phyloP scores from a whole-genome alignment of 2,797 vertebrate species.

The Rhabdomys pumilio region DNA sequence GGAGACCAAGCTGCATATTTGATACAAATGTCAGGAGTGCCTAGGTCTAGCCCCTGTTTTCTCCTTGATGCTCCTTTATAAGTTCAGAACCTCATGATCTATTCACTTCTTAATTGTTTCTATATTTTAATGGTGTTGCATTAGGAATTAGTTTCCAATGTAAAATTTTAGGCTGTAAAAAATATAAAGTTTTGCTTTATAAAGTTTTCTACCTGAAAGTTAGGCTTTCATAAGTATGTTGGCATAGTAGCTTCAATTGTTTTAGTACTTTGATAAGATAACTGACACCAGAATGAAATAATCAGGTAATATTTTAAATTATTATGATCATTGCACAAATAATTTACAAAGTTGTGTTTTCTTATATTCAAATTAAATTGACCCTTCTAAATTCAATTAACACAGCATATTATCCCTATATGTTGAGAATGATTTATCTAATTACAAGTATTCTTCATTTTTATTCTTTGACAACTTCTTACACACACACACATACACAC shows the following conservation, averaged over 20 bases:
- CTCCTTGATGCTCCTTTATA: background rate
- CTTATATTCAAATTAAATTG: constrained; percentile 22
- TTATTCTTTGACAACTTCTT: background rate
- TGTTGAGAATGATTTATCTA: background rate
- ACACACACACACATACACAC: no score
- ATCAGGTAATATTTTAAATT: constrained; percentile 22
- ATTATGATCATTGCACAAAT: constrained; percentile 7
- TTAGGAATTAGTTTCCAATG: background rate
- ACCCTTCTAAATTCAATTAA: background rate
- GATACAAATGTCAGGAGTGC: background rate
- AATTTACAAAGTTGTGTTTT: background rate
- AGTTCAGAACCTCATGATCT: background rate
- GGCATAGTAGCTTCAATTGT: background rate
- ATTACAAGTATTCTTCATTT: background rate
- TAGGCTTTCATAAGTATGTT: background rate
- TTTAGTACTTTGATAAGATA: constrained; percentile 11
- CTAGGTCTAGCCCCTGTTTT: background rate
- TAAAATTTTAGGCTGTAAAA: background rate
- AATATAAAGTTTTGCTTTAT: background rate
- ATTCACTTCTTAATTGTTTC: background rate
- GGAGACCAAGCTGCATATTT: background rate
- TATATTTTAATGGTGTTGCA: background rate
- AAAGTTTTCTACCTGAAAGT: background rate
- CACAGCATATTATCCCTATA: background rate
- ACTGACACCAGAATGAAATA: background rate